Evolutionary conservation across 2,888 invertebrate species (phyloP).

Genomic region (Meloe dianella): DNA sequence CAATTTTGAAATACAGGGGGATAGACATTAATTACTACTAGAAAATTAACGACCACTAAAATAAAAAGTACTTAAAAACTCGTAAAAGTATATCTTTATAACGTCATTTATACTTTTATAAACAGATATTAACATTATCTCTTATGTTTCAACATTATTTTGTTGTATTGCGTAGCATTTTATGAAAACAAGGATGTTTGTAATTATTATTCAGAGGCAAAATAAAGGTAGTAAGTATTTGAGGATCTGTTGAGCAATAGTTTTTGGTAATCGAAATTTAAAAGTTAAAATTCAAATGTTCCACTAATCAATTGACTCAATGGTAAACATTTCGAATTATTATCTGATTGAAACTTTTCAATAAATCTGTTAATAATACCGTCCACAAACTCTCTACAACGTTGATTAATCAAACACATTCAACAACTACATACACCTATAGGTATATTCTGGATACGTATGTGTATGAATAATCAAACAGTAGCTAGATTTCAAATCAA

Average conservation of each 20-base stretch:
- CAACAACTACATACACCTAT: not conserved
- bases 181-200: not conserved
- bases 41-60: no score
- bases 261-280: no score
- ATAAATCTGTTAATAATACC: conserved; percentile 1
- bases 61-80: no score
- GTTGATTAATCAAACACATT: not conserved
- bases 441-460: no score
- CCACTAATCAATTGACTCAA: no score
- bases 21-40: no score
- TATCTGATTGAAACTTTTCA: not conserved
- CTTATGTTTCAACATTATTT: not conserved
- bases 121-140: not conserved
- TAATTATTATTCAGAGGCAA: not conserved
- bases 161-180: not conserved
- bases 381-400: not conserved
- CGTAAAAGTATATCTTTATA: no score
- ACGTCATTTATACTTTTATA: not conserved
- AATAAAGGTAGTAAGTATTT: no score
- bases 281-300: no score
- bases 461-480: not conserved
- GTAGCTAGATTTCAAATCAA: not conserved
- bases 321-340: not conserved
- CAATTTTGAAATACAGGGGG: not conserved
- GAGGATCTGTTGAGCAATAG: no score